These are phyloP conservation scores for Camponotus vicinus DNA, from an alignment of 1,140 invertebrate genomes.

Conservation along the genomic window DNA sequence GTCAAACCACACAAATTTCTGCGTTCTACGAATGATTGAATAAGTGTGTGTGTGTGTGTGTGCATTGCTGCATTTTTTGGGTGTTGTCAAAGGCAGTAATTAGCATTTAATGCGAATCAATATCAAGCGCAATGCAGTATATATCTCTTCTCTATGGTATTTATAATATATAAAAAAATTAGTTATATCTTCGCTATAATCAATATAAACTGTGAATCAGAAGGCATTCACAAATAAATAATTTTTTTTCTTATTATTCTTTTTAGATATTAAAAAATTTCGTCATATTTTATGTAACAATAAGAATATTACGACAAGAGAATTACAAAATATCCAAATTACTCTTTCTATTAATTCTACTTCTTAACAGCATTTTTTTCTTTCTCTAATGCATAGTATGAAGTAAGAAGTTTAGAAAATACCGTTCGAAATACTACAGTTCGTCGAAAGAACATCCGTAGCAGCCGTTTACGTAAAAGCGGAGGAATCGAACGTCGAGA, in stretches of 20 bases:
- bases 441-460: slow-evolving; percentile 4
- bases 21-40: background rate
- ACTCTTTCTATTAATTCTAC: background rate
- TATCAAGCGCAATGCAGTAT: background rate
- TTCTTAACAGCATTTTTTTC: background rate
- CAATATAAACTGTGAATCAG: background rate
- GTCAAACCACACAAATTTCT: slow-evolving; percentile 21
- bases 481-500: slow-evolving; percentile 32
- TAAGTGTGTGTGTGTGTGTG: background rate
- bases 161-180: background rate
- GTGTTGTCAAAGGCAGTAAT: background rate
- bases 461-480: slow-evolving; percentile 33
- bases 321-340: background rate
- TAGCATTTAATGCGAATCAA: background rate
- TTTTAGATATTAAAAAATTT: background rate
- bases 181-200: background rate
- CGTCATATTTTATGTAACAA: slow-evolving; percentile 4
- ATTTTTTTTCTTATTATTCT: background rate
- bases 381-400: slow-evolving; percentile 5
- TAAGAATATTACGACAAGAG: background rate
- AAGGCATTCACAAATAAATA: background rate
- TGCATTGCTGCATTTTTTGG: background rate
- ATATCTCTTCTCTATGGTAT: background rate
- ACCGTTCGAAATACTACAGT: background rate
- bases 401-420: slow-evolving; percentile 16